phyloP scores from a whole-genome alignment of 2,888 invertebrate species.

The Calameuta filiformis region DNA sequence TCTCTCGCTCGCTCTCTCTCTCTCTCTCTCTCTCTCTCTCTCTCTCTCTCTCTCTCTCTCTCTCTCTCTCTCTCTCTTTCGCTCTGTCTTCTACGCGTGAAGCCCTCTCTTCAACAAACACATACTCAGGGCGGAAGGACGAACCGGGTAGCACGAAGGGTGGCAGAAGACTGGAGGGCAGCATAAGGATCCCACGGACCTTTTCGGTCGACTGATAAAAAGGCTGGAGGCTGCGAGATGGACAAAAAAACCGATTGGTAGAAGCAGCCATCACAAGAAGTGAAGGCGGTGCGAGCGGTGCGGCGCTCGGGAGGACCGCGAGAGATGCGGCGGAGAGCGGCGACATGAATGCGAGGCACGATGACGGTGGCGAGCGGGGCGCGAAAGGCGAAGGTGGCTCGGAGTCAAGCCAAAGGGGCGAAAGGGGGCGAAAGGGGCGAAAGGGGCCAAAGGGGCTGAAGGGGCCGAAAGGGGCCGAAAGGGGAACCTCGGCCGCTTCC shows the following conservation, averaged over 20 bases:
- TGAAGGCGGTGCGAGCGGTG: neutral
- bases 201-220: conserved; percentile 57
- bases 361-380: conserved; percentile 11
- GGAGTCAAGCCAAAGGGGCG: neutral
- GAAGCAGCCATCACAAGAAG: conserved; percentile 30
- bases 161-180: neutral
- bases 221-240: conserved; percentile 46
- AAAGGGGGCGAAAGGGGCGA: conserved; percentile 22
- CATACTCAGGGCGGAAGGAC: neutral
- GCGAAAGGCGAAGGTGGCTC: conserved; percentile 6
- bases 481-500: conserved; percentile 30
- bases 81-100: conserved; percentile 21
- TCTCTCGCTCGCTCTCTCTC: too few species aligned
- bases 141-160: conserved; percentile 2
- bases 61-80: conserved; percentile 25
- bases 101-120: neutral
- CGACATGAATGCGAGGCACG: conserved; percentile 23
- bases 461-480: conserved; percentile 49
- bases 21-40: conserved; percentile 6
- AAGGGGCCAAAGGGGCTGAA: neutral
- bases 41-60: conserved; percentile 16
- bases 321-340: conserved; percentile 17
- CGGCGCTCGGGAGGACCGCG: conserved; percentile 14
- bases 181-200: conserved; percentile 45
- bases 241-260: conserved; percentile 42